Evolutionary conservation across 1,140 invertebrate genomes (phyloP), one percentile per base, ranked within the genome.

Genomic region (Ditylenchus dipsaci): DNA sequence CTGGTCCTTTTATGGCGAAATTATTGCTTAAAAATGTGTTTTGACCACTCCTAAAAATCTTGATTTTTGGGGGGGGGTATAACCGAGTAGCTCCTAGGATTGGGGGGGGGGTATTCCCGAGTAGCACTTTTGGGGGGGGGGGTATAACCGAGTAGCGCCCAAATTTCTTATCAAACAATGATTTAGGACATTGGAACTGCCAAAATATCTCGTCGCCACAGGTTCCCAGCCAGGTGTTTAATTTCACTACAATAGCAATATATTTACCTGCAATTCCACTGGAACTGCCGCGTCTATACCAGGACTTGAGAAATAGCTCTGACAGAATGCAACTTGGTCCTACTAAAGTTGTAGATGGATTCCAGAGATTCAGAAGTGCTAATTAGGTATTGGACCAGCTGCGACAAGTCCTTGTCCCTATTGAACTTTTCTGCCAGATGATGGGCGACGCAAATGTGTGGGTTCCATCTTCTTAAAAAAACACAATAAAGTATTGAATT

Each of bases 311-410:
- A 58, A n/a, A 27, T 19, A 43, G 60, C 60, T 21, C 68, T 71
- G n/a, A 58, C 58, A 15, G 68, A 70, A 45, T 53, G 42, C 7
- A 65, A 29, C 21, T 61, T 65, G 3, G 26, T 38, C 33, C 42
- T 23, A 7, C 23, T 56, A 19, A 65, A 65, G 23, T 19, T 27
- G 57, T 65, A 65, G n/a, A 65, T 65, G 11, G 29, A 1, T 19
- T 65, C 56, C 42, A 65, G 61, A 1, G 38, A 59, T 3, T 65
- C n/a, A n/a, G 42, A 53, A 21, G 59, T 75, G 67, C 73, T 71
- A 21, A 71, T 69, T 9, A 71, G 33, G 23, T 72, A 73, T 11
- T 66, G 57, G 13, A 71, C 69, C 27, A 71, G 63, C 68, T 49
- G 49, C 19, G 66, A 45, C 15, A 71, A 27, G 59, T 71, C 69